phyloP scores from a whole-genome alignment of 2,797 vertebrate genomes.

The Lycodopsis pacificus region DNA sequence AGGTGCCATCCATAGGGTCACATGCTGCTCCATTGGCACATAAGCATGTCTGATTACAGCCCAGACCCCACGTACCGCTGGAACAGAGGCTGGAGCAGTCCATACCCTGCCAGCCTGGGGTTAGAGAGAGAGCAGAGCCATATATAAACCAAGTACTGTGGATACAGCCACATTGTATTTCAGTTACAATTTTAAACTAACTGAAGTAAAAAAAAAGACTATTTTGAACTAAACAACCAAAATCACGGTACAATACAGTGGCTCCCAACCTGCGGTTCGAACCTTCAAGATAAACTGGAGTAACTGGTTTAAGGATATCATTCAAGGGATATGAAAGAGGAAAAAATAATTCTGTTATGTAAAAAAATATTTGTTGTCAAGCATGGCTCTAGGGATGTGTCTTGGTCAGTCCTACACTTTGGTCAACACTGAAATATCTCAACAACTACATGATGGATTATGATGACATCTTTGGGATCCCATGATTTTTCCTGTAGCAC shows the following conservation, averaged over 20 bases:
- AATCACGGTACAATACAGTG: not conserved
- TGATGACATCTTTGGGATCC: not conserved
- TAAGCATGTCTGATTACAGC: constrained; percentile 91
- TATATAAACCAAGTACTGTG: not conserved
- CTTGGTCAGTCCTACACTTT: not conserved
- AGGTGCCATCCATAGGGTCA: constrained; percentile 89
- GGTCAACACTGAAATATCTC: not conserved
- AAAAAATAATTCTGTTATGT: not conserved
- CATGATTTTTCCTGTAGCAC: not conserved
- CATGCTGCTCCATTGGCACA: constrained; percentile 93
- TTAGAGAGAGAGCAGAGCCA: constrained; percentile 20
- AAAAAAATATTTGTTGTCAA: not conserved
- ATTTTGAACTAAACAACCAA: not conserved
- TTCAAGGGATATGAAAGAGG: not conserved
- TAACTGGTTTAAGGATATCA: not conserved
- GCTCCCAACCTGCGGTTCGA: not conserved
- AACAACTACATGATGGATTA: not conserved
- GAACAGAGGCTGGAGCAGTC: constrained; percentile 94
- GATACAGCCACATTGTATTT: not conserved
- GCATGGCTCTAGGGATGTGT: too few species aligned
- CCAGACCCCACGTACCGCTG: constrained; percentile 92
- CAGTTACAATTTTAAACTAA: constrained; percentile 1
- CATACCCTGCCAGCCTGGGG: constrained; percentile 93
- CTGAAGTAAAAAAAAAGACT: not conserved
- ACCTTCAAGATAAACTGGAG: not conserved